phyloP scores from a whole-genome alignment of 2,113 vertebrate species.

The Panurus biarmicus region DNA sequence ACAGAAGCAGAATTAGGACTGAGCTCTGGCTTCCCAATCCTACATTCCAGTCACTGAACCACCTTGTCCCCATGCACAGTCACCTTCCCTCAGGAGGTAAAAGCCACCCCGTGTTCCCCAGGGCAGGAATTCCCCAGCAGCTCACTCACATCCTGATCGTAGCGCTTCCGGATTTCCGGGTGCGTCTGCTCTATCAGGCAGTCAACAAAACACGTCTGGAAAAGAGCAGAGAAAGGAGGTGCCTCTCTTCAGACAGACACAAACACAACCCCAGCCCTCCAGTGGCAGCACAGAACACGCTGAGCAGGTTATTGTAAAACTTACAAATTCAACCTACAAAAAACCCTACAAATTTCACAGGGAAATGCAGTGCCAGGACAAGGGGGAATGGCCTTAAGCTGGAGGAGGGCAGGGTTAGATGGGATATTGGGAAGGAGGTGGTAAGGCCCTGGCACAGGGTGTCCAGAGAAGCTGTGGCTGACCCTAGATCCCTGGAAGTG shows the following conservation, averaged over 20 bases:
- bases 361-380: not conserved
- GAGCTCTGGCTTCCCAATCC: not conserved
- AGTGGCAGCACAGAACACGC: not conserved
- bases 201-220: conserved; percentile 95
- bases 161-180: conserved; percentile 93
- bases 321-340: not conserved
- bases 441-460: accelerated
- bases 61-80: not conserved
- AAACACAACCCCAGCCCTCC: not conserved
- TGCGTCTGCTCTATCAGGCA: conserved; percentile 98
- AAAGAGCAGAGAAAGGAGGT: not conserved
- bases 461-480: not conserved
- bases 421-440: not conserved
- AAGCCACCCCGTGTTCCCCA: not conserved
- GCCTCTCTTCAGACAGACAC: not conserved
- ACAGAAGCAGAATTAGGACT: not conserved
- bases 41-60: not conserved
- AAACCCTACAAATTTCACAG: not conserved
- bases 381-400: not conserved
- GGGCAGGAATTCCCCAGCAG: not conserved
- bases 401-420: not conserved
- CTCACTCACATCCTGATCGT: conserved; percentile 90
- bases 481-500: not conserved
- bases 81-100: too few relatives aligned
- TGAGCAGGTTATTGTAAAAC: not conserved